A percentile compares a stretch with the other conserved stretches of the same genome.
Conservation (phyloP, 2,113 vertebrate genomes). For the Petrocephalus microphthalmus region DNA sequence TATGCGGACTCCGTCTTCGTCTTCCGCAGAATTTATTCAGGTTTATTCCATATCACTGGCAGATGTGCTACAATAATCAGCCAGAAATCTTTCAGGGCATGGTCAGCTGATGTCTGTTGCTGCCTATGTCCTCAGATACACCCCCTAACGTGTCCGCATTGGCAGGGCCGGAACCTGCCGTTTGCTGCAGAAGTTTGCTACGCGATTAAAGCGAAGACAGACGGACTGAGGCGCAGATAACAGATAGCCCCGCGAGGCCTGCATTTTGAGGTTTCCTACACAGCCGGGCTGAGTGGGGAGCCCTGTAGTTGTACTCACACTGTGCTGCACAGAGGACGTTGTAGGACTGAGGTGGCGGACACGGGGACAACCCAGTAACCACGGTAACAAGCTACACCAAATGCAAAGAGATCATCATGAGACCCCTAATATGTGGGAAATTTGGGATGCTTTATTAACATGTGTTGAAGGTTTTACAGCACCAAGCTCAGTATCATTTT, state of each 20-base stretch:
- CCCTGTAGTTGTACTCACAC: too few species aligned
- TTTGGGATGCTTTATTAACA: not conserved
- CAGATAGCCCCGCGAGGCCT: too few species aligned
- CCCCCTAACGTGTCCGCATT: too few species aligned
- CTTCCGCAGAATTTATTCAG: not conserved
- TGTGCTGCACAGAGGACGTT: too few species aligned
- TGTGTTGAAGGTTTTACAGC: not conserved
- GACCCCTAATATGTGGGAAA: not conserved
- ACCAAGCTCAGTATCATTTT: not conserved
- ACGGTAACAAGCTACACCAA: not conserved
- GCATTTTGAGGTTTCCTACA: too few species aligned
- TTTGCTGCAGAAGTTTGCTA: too few species aligned
- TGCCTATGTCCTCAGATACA: not conserved
- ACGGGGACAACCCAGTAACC: not conserved
- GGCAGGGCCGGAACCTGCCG: too few species aligned
- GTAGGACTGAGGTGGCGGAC: too few species aligned
- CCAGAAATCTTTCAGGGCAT: not conserved
- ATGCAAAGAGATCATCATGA: not conserved
- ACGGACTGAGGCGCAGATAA: too few species aligned
- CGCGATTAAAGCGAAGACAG: too few species aligned
- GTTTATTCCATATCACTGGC: not conserved
- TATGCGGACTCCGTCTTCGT: not conserved
- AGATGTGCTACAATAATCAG: not conserved
- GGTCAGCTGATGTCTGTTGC: not conserved
- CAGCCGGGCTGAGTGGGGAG: too few species aligned